Evolutionary conservation across 2,797 vertebrate genomes (phyloP).

Genomic region (Tolypeutes matacus): DNA sequence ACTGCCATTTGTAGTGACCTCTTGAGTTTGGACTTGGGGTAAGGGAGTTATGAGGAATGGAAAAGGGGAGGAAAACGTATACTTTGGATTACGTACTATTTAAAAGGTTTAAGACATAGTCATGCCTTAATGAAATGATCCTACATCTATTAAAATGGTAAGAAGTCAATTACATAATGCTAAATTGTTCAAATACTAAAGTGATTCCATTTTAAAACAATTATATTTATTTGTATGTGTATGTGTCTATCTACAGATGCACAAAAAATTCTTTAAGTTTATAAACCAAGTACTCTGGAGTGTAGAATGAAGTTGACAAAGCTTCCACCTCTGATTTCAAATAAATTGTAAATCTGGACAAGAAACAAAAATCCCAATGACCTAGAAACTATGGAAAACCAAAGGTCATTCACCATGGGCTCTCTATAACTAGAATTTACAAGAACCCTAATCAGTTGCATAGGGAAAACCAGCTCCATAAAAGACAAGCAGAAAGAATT

Average conservation of each 20-base stretch:
- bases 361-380: not conserved
- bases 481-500: not conserved
- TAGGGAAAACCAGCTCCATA: not conserved
- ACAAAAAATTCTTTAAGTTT: not conserved
- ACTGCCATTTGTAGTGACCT: not conserved
- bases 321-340: not conserved
- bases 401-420: not conserved
- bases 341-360: not conserved
- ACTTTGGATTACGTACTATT: not conserved
- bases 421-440: not conserved
- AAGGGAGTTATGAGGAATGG: not conserved
- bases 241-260: not conserved
- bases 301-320: not conserved
- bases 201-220: not conserved
- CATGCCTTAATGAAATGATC: not conserved
- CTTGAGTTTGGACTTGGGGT: not conserved
- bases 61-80: not conserved
- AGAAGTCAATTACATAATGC: not conserved
- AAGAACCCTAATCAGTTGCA: not conserved
- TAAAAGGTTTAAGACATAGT: not conserved
- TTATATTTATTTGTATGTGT: not conserved
- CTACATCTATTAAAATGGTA: not conserved
- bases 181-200: not conserved
- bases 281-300: not conserved
- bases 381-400: not conserved